Evolutionary conservation across 2,113 vertebrate species (phyloP), one percentile per base, ranked within the genome.

Genomic region (Mustelus asterias): DNA sequence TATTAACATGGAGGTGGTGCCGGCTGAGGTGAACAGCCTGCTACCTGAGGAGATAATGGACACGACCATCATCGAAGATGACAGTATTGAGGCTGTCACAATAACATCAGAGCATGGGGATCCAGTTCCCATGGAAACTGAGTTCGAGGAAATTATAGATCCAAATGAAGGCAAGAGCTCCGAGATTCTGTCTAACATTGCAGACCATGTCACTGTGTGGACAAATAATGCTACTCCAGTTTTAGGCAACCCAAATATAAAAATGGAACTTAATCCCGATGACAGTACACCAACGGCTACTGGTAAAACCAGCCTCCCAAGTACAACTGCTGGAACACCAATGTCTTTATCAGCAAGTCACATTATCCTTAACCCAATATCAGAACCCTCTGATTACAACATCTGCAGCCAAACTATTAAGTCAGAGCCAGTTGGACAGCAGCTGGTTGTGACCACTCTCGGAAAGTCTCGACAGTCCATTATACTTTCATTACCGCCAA

Each of bases 1-100:
- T 95, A 96, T 97, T 96, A 98, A 86, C 96, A 99, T 99, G 99
- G 99, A 99, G 96, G 99, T 99, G 97, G 99, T 99, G 96, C 98
- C 99, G 90, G 98, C 99, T 48, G 99, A 99, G 97, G 98, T 99
- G 96, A 99, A 99, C 98, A 99, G 98, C 97, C 98, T 99, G 97
- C 99, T 99, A 96, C 99, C 99, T 63, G 99, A 99, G 97, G 99
- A 99, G 96, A 99, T 99, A 97, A 99, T 99, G 99, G 99, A 99
- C 96, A 99, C 98, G 96, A 97, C 98, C 3, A 97, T 99, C 96
- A 98, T 99, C 96, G 99, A 99, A 96, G 98, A 99, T 3, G 98
- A 98, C 96, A 98, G 98, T 96, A 97, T 98, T 2, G 98, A 98
- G 96, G 97, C 98, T 0, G 97, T 98, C 41, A 98, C 98, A 8